Evolutionary conservation across 2,797 vertebrate species (phyloP).

Genomic region (Fundulus diaphanus): DNA sequence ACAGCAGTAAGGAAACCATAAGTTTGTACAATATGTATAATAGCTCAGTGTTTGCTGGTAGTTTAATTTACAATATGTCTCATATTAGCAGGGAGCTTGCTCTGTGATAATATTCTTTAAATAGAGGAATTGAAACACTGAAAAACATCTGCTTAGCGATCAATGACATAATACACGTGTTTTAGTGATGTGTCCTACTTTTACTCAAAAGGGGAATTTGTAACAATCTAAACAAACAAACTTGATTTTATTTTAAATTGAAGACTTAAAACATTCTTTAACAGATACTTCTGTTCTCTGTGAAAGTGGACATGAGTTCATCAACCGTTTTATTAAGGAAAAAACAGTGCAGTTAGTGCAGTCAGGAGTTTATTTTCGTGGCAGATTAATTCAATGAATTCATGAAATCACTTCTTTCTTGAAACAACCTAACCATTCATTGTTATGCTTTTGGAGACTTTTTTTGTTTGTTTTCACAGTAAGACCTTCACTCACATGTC

Average conservation of each 20-base stretch:
- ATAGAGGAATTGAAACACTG: neutral
- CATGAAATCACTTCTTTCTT: constrained; percentile 36
- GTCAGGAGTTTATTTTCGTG: too few relatives aligned
- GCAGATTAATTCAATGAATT: too few relatives aligned
- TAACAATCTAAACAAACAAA: neutral
- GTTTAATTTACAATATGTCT: neutral
- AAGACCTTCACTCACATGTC: too few relatives aligned
- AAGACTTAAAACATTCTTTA: neutral
- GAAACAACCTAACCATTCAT: constrained; percentile 21
- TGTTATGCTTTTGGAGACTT: too few relatives aligned
- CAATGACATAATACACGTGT: neutral
- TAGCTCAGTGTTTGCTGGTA: neutral
- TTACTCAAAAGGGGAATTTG: neutral
- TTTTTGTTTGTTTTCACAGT: too few relatives aligned
- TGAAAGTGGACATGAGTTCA: neutral
- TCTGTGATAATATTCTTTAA: neutral
- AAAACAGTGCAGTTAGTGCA: neutral
- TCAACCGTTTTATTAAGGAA: neutral
- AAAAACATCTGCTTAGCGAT: neutral
- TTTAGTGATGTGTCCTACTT: neutral
- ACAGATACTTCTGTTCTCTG: neutral
- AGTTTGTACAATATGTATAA: neutral
- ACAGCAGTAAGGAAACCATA: neutral
- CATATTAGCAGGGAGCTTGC: neutral
- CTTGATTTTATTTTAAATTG: neutral